Conservation (phyloP, 1,140 invertebrate species). For the Venturia canescens region DNA sequence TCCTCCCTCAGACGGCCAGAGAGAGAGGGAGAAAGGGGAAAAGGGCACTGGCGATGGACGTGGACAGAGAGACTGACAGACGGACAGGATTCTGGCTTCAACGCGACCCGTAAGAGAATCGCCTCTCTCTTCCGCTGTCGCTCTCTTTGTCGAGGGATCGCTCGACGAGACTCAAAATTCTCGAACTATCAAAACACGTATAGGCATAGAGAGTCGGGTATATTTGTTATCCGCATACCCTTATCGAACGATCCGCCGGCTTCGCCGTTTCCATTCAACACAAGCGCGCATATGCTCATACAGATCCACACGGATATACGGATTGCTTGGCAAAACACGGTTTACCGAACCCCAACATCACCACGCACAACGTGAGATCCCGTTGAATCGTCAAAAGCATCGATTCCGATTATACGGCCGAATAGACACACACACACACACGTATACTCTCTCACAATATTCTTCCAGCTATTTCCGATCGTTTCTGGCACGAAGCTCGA, state of each 20-base stretch:
- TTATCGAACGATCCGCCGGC: background rate
- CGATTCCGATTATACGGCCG: constrained; percentile 60
- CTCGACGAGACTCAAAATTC: background rate
- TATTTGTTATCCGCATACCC: constrained; percentile 41
- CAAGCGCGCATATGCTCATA: too few relatives aligned
- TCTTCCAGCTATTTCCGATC: constrained; percentile 47
- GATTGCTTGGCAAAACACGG: background rate
- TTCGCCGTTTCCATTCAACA: background rate
- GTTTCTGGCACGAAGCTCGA: constrained; percentile 58
- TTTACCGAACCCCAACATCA: background rate
- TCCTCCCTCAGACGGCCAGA: background rate
- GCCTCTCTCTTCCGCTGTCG: background rate
- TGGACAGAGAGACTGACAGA: constrained; percentile 16
- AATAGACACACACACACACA: background rate
- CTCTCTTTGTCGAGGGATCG: background rate
- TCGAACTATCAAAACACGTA: background rate
- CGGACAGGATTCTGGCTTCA: background rate
- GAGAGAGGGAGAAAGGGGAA: background rate
- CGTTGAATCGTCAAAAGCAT: constrained; percentile 55
- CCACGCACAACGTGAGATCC: constrained; percentile 53
- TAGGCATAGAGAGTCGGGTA: background rate
- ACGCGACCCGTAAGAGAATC: background rate
- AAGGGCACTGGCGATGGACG: background rate
- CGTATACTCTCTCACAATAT: background rate
- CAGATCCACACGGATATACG: background rate